Evolutionary conservation across 2,113 vertebrate genomes (phyloP).

Genomic region (Aegotheles bennettii): DNA sequence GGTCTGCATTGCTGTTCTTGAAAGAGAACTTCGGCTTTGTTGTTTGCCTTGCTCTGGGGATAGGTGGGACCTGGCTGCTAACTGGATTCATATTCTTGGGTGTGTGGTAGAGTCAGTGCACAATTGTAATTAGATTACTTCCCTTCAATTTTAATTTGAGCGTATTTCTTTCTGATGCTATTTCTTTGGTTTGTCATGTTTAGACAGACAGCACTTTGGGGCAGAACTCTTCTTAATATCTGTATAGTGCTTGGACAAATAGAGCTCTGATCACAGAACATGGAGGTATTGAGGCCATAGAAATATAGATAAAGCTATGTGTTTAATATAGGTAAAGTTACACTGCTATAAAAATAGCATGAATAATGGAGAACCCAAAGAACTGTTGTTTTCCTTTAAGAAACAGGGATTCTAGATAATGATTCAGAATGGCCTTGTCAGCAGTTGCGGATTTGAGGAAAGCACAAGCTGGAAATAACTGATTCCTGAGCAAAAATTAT

Average conservation of each 20-base stretch:
- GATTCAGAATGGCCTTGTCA: neutral
- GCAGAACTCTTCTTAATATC: neutral
- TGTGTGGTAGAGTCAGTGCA: neutral
- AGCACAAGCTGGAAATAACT: neutral
- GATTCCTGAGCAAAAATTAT: neutral
- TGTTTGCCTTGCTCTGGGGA: neutral
- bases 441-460: neutral
- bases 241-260: neutral
- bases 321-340: neutral
- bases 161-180: neutral
- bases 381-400: neutral
- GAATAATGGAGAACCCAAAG: neutral
- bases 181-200: neutral
- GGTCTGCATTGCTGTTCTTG: neutral
- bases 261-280: neutral
- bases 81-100: neutral
- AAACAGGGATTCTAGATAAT: neutral
- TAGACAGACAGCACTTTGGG: neutral
- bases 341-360: neutral
- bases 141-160: neutral
- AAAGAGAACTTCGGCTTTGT: neutral
- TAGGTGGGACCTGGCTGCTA: neutral
- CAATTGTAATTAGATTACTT: neutral
- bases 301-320: neutral
- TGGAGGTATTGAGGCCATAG: neutral